Percentiles rank a stretch among this genome's conserved stretches.
These are phyloP conservation scores for Pogonocherus hispidulus DNA, from an alignment of 2,888 invertebrate species.

Conservation along the genomic window DNA sequence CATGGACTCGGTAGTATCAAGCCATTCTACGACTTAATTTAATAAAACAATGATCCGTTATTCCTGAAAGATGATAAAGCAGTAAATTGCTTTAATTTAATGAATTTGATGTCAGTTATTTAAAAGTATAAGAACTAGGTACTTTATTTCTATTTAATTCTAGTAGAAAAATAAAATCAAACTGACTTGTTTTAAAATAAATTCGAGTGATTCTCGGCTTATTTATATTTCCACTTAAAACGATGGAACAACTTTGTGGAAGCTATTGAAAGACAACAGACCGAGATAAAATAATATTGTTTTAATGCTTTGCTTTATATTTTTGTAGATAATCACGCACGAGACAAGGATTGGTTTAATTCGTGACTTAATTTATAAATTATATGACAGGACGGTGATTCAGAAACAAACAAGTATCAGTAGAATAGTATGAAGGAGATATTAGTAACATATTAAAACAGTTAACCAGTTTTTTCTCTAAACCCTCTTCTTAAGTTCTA, in stretches of 20 bases:
- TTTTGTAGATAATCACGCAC: constrained; percentile 2
- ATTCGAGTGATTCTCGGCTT: not conserved
- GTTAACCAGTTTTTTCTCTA: too few species aligned
- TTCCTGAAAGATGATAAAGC: not conserved
- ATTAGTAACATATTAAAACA: too few species aligned
- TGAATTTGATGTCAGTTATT: not conserved
- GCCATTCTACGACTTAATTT: not conserved
- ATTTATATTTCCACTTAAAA: constrained; percentile 11
- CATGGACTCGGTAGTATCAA: not conserved
- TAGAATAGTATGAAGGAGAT: not conserved
- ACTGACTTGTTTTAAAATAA: not conserved
- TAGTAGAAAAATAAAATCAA: not conserved
- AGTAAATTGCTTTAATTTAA: not conserved
- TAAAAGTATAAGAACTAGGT: not conserved
- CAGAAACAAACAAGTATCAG: not conserved
- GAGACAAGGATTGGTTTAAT: constrained; percentile 3
- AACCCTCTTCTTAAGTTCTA: too few species aligned
- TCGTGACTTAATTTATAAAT: not conserved
- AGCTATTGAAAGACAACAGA: constrained; percentile 8
- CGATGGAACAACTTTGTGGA: not conserved
- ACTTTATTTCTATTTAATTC: not conserved
- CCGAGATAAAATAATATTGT: constrained; percentile 8
- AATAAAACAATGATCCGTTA: not conserved
- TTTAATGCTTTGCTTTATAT: constrained; percentile 4
- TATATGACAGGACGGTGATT: too few species aligned